Evolutionary conservation across 1,140 invertebrate genomes (phyloP).

Genomic region (Apis cerana): DNA sequence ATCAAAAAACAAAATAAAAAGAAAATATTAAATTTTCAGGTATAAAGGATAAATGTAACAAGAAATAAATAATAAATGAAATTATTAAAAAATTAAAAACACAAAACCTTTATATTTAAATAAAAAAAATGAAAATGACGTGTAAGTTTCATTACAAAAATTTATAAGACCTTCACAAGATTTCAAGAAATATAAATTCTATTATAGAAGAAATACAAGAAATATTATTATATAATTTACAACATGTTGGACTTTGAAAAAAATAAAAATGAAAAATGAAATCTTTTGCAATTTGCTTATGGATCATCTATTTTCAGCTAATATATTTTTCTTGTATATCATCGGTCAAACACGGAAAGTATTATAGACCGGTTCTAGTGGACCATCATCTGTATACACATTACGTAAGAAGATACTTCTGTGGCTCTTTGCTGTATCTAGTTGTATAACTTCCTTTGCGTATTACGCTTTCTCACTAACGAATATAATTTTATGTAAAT

Average conservation of each 20-base stretch:
- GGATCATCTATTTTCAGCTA: neutral
- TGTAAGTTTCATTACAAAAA: neutral
- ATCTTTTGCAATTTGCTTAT: neutral
- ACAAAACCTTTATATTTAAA: no score
- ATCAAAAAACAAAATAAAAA: neutral
- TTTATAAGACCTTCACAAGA: neutral
- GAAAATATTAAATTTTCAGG: neutral
- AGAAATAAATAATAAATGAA: no score
- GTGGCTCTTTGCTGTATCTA: neutral
- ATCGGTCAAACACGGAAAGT: neutral
- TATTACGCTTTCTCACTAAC: constrained; percentile 4
- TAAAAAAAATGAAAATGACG: no score
- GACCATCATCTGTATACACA: neutral
- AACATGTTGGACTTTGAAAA: neutral
- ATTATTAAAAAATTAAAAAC: no score
- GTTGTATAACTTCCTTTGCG: constrained; percentile 26
- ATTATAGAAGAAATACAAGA: neutral
- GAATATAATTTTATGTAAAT: neutral
- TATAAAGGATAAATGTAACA: no score
- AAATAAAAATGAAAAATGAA: neutral
- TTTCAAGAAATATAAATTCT: neutral
- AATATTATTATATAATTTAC: no score
- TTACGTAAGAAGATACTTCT: constrained; percentile 19
- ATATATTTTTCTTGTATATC: neutral
- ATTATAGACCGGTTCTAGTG: neutral